phyloP scores from a whole-genome alignment of 2,113 vertebrate species.

The Ceyx cyanopectus region DNA sequence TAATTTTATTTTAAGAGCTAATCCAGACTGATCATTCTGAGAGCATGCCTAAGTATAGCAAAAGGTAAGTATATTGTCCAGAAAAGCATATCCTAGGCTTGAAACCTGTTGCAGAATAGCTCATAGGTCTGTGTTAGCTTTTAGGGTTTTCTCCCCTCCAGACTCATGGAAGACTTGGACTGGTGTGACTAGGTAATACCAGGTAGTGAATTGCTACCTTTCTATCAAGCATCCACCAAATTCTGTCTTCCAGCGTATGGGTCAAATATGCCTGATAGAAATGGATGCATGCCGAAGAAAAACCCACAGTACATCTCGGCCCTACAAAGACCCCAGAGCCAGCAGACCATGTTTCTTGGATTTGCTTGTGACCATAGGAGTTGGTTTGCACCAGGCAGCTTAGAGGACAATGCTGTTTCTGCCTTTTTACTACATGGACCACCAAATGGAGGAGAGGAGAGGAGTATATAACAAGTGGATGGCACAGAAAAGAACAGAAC shows the following conservation, averaged over 20 bases:
- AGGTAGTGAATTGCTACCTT: background rate
- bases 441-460: background rate
- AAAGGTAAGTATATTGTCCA: background rate
- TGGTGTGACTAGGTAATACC: background rate
- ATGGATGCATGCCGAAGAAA: background rate
- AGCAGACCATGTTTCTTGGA: background rate
- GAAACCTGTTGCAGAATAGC: background rate
- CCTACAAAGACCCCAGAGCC: background rate
- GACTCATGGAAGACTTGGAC: background rate
- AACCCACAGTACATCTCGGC: background rate
- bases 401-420: background rate
- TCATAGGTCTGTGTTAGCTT: background rate
- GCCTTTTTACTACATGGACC: background rate
- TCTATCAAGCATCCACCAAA: fast-evolving
- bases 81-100: background rate
- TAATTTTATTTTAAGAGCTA: slow-evolving; percentile 15
- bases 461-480: background rate
- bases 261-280: background rate
- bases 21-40: background rate
- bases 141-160: background rate
- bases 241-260: background rate
- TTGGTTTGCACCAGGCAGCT: background rate
- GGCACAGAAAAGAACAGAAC: background rate
- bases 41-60: background rate
- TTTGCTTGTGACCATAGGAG: background rate